Base-by-base conservation (phyloP, 2,113 vertebrate genomes). In the Tetraodon nigroviridis region DNA sequence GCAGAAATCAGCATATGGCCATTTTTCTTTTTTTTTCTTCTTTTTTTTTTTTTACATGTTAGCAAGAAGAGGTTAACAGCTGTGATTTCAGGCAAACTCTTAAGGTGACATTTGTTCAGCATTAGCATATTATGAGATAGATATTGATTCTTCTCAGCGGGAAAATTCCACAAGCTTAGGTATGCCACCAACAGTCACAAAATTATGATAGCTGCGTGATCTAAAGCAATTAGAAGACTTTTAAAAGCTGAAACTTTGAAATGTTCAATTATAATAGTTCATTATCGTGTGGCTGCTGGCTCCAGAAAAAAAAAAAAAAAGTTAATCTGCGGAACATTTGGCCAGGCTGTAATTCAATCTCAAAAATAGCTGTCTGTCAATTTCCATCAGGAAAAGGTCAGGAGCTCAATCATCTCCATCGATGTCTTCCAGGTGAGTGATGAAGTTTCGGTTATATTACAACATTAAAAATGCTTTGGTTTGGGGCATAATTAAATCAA, bases 341-440 rank as follows among this genome's bases (percentile, higher is more conserved):
- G 79, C 86, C 86, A 82, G 80, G 83, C 58, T 61, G 62, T 85
- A 83, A 84, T 86, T 88, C 64, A 83, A 73, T 77, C 79, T 75
- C 67, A 50, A 78, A 72, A 66, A 68, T 48, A 70, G 64, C 79
- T 51, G 59, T 76, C 54, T 69, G 73, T 83, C 78, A 81, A 78
- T 73, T 80, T 62, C 73, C 73, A 78, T 83, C 76, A 81, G 62
- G 74, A 87, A 87, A 82, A 80, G 82, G 77, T 85, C 76, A 81
- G 79, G 46, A 59, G 71, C 77, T 78, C 74, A 45, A 61, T 64
- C 50, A 65, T 79, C 78, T 78, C 71, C 65, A 79, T 72, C 69
- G 73, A 58, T 44, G 71, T 75, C 70, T 78, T 79, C 78, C 64
- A 68, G 32, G 64, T 83, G 76, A 84, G 81, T 84, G 86, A 83